Evolutionary conservation across 1,140 invertebrate species (phyloP), one percentile per base, ranked within the genome.

Genomic region (Nautilus pompilius): DNA sequence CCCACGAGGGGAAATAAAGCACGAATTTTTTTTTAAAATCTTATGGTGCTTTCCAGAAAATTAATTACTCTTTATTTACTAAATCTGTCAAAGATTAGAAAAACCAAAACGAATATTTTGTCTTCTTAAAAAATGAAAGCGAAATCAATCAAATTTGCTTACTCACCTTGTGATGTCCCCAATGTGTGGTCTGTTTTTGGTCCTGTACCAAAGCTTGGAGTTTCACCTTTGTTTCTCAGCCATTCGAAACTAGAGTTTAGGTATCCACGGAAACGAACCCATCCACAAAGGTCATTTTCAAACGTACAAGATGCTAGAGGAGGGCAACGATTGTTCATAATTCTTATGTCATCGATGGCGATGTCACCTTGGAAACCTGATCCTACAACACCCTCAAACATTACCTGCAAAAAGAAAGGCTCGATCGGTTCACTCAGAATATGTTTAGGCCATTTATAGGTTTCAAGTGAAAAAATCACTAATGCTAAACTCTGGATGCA

Each of bases 191-290:
- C 91, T 69, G 82, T 85, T 3, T 85, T 85, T 0, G 90, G 90
- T 13, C 90, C 91, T 0, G 90, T 92, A 5, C 84, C 83, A 0
- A 84, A 41, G 1, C 28, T 53, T 3, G 89, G 88, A 0, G 90
- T 90, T n/a, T 84, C 83, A 49, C 83, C 85, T 66, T 87, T 89
- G 24, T 87, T 81, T 60, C 88, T 74, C 22, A 59, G 81, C 90
- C 90, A 92, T 65, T 90, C 89, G 65, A 91, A 90, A 71, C 90
- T 87, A 67, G 90, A 88, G 2, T 82, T 83, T 0, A 87, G 84
- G 13, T 5, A 4, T 5, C 24, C 45, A 46, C 24, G 13, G 24
- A 49, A 32, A 26, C 26, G 48, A 28, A 58, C 33, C 71, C 76
- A 78, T 49, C 71, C 69, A 70, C 80, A 82, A 13, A 67, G 68